Percentiles rank a stretch among this genome's conserved stretches.
Conservation (phyloP, 2,888 invertebrate genomes). For the Ectobius pallidus region DNA sequence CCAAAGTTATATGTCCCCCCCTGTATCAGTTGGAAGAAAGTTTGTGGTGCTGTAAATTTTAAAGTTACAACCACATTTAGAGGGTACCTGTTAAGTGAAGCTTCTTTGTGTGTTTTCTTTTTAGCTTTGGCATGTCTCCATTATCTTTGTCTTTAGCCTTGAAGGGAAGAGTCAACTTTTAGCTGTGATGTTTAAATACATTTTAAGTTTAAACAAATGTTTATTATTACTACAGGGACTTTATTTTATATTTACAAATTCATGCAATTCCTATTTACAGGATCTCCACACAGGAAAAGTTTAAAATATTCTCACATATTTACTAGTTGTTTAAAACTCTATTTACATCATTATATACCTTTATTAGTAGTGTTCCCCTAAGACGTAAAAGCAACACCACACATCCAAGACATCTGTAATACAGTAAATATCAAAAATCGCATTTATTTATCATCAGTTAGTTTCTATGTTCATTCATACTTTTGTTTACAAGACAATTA, state of each 20-base stretch:
- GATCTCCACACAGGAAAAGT: neutral
- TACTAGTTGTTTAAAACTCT: conserved; percentile 31
- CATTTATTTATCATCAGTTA: too few species aligned
- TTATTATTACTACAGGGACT: conserved; percentile 2
- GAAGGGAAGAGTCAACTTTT: too few species aligned
- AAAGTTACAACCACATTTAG: too few species aligned
- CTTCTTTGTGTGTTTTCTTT: too few species aligned
- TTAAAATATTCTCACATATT: conserved; percentile 25
- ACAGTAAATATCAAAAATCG: conserved; percentile 22
- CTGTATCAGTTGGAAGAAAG: too few species aligned
- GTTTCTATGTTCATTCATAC: too few species aligned
- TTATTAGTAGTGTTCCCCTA: conserved; percentile 17
- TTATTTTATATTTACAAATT: conserved; percentile 17
- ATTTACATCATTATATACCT: conserved; percentile 30
- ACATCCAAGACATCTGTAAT: conserved; percentile 4
- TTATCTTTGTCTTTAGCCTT: too few species aligned
- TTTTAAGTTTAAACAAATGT: conserved; percentile 10
- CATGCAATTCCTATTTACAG: conserved; percentile 11
- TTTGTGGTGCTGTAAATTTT: too few species aligned
- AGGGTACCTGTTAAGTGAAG: too few species aligned
- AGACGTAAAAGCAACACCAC: neutral
- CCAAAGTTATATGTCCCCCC: too few species aligned
- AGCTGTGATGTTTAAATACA: conserved; percentile 13
- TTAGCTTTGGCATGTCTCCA: too few species aligned
- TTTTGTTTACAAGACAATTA: too few species aligned